A percentile compares a stretch with the other conserved stretches of the same genome.
These are phyloP conservation scores for Drosophila rufa DNA, from an alignment of 1,140 invertebrate species.

Conservation along the genomic window DNA sequence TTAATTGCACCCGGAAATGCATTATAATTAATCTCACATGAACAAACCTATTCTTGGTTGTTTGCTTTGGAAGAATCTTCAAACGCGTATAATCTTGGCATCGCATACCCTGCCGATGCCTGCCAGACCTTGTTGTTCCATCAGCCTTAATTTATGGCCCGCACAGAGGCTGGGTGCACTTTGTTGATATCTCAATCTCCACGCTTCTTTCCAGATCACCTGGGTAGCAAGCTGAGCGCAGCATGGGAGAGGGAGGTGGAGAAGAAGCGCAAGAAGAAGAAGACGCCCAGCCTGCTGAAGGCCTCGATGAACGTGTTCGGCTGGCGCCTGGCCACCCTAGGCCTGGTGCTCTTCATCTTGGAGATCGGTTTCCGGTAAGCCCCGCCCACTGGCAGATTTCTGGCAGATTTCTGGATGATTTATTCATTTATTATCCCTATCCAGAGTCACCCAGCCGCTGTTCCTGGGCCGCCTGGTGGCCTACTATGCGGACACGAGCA, in stretches of 20 bases:
- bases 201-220: slow-evolving; percentile 44
- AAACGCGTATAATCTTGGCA: slow-evolving; percentile 3
- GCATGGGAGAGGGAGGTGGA: slow-evolving; percentile 81
- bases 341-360: slow-evolving; percentile 69
- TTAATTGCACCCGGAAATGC: background rate
- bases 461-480: slow-evolving; percentile 90
- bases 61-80: slow-evolving; percentile 15
- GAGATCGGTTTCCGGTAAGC: slow-evolving; percentile 83
- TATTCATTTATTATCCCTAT: slow-evolving; percentile 45
- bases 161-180: slow-evolving; percentile 3
- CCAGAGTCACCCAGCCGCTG: slow-evolving; percentile 90
- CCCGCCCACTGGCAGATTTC: slow-evolving; percentile 19
- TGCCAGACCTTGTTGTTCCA: slow-evolving; percentile 9
- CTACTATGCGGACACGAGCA: slow-evolving; percentile 87
- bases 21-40: background rate
- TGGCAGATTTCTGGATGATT: slow-evolving; percentile 33
- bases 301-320: slow-evolving; percentile 76
- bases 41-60: background rate
- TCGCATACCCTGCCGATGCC: background rate
- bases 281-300: slow-evolving; percentile 72
- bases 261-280: slow-evolving; percentile 73
- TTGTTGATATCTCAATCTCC: slow-evolving; percentile 42
- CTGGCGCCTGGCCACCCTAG: slow-evolving; percentile 70
- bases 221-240: slow-evolving; percentile 69
- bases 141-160: slow-evolving; percentile 19